Base-by-base conservation (phyloP, 2,113 vertebrate species). In the Anhinga rufa region DNA sequence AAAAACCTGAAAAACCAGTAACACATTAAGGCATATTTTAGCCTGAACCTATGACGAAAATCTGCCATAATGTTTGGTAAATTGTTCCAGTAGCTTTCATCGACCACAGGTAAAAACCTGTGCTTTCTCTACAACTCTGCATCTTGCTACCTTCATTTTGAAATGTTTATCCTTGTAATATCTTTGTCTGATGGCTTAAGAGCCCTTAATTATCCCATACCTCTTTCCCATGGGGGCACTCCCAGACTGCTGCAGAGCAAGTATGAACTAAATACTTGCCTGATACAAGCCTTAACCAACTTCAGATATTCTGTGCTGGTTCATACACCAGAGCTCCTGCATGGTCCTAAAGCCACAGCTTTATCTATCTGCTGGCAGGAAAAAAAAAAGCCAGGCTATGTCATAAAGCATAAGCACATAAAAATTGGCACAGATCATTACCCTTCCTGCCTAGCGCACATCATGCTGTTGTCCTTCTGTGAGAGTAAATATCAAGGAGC, bases 341-440 rank as follows among this genome's bases (percentile, higher is more conserved):
- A 6, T 7, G 2, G 54, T 91, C 78, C 86, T 94, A 80, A 72
- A 94, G 38, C 46, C 86, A 77, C 54, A 51, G 17, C 58, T 82
- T 66, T 28, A 17, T 79, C 76, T 61, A 2, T 75, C 62, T 76
- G 32, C 66, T 93, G 58, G 29, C 57, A 68, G 48, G 18, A 4
- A 10, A 48, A 71, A 60, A 60, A 12, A 48, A 68, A 60, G 13
- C 60, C 80, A 88, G 68, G 69, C 25, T 82, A 74, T 10, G 25
- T 32, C 64, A 81, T 46, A 40, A 82, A 86, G 57, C 69, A 86
- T 36, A 89, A 94, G 81, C 78, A 70, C 58, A 70, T 92, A 80
- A 90, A 82, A 85, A 86, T 82, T 89, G 92, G 62, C 78, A 94
- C 74, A 93, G 81, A 72, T 89, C 89, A 77, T 90, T 93, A 90